A percentile compares a stretch with the other conserved stretches of the same genome.
Conservation (phyloP, 2,888 invertebrate species). For the Peribatodes rhomboidaria region DNA sequence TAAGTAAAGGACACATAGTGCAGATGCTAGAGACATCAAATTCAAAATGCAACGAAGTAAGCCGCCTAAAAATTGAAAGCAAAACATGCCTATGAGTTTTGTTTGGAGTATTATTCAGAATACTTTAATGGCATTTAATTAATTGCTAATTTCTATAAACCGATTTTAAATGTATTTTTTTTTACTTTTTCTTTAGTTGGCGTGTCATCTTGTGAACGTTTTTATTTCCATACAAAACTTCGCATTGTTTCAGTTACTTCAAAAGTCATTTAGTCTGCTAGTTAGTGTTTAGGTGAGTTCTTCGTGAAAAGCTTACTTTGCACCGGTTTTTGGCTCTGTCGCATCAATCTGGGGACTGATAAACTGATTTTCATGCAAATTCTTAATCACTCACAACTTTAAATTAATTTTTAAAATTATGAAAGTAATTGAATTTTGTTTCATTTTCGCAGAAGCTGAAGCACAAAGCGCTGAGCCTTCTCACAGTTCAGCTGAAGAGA, state of each 20-base stretch:
- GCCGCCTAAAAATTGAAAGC: too few species aligned
- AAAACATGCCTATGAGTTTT: too few species aligned
- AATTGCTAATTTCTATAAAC: too few species aligned
- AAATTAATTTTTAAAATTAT: neutral
- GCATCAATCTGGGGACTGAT: constrained; percentile 32
- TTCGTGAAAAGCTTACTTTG: constrained; percentile 54
- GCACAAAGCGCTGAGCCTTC: constrained; percentile 73
- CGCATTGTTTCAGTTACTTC: constrained; percentile 84
- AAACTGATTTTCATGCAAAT: constrained; percentile 15
- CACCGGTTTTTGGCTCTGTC: constrained; percentile 44
- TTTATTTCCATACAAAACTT: constrained; percentile 49
- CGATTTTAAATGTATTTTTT: neutral
- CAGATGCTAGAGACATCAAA: too few species aligned
- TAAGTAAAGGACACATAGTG: too few species aligned
- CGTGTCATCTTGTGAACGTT: neutral
- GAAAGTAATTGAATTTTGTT: constrained; percentile 2
- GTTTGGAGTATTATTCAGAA: too few species aligned
- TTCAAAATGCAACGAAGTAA: too few species aligned
- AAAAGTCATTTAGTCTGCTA: constrained; percentile 74
- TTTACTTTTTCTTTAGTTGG: neutral
- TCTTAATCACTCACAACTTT: constrained; percentile 1
- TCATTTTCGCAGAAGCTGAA: constrained; percentile 72
- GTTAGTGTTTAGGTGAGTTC: constrained; percentile 69
- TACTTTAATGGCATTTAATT: too few species aligned
- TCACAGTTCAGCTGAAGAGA: constrained; percentile 72